Conservation (phyloP, 2,888 invertebrate genomes). For the Laspeyria flexula region DNA sequence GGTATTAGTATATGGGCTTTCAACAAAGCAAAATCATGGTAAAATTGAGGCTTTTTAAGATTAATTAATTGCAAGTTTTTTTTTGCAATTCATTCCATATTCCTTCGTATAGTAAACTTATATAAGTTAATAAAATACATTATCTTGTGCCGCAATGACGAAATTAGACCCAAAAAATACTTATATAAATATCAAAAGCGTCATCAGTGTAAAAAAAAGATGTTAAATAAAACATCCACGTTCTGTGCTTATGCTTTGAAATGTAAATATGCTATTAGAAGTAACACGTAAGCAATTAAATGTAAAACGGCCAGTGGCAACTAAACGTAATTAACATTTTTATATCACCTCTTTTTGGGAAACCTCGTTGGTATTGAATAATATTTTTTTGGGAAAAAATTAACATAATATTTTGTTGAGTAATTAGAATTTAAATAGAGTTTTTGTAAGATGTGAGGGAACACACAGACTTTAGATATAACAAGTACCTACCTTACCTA, state of each 20-base stretch:
- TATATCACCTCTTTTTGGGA: conserved; percentile 18
- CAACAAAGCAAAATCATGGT: too few species aligned
- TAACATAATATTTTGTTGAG: conserved; percentile 7
- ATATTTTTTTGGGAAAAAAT: conserved; percentile 7
- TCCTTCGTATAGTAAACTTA: too few species aligned
- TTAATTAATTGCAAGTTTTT: too few species aligned
- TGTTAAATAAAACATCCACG: conserved; percentile 21
- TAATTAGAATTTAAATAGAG: conserved; percentile 10
- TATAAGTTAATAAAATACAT: too few species aligned
- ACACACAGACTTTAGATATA: not conserved
- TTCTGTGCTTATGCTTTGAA: conserved; percentile 31
- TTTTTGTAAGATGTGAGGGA: not conserved
- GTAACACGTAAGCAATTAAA: conserved; percentile 36
- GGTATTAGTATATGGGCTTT: too few species aligned
- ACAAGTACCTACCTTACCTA: too few species aligned
- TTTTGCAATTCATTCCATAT: too few species aligned
- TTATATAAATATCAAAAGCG: conserved; percentile 7
- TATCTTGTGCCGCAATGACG: too few species aligned
- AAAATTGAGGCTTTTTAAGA: too few species aligned
- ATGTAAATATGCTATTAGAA: conserved; percentile 35
- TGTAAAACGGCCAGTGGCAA: conserved; percentile 22
- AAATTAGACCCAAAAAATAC: not conserved
- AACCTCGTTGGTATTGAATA: conserved; percentile 18
- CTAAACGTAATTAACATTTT: conserved; percentile 37
- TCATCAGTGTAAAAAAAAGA: conserved; percentile 32